These are phyloP conservation scores for Microtus montanus DNA, from an alignment of 2,113 vertebrate genomes.

Conservation along the genomic window DNA sequence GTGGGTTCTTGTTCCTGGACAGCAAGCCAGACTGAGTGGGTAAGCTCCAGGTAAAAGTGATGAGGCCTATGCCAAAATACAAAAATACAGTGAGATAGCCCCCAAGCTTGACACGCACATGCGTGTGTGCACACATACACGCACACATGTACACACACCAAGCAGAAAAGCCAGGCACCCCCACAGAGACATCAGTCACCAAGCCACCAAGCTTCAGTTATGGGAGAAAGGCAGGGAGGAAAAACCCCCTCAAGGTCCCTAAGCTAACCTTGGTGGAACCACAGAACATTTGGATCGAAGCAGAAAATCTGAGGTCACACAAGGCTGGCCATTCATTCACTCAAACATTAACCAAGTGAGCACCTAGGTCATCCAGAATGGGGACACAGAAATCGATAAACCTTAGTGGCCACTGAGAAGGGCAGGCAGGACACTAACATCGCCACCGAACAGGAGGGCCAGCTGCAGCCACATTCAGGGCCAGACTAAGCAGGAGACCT, in stretches of 20 bases:
- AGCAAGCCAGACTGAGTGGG: background rate
- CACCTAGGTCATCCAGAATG: background rate
- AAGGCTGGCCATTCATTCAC: background rate
- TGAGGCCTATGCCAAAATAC: background rate
- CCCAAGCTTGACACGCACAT: no score
- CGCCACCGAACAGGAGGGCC: accelerated
- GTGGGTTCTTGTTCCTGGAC: no score
- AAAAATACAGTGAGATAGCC: background rate
- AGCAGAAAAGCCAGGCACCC: background rate
- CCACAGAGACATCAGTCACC: background rate
- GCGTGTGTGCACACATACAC: no score
- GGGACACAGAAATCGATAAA: background rate
- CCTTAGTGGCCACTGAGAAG: background rate
- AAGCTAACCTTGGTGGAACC: background rate
- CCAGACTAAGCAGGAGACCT: background rate
- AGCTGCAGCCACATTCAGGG: no score
- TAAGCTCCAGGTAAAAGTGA: background rate
- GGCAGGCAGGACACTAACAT: background rate
- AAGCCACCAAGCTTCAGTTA: background rate
- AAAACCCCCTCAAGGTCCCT: accelerated
- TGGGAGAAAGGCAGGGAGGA: background rate
- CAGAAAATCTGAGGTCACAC: accelerated
- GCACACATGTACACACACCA: background rate
- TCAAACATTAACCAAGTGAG: background rate
- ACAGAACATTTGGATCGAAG: background rate